These are phyloP conservation scores for Elymnias hypermnestra DNA, from an alignment of 1,140 invertebrate species.

Conservation along the genomic window DNA sequence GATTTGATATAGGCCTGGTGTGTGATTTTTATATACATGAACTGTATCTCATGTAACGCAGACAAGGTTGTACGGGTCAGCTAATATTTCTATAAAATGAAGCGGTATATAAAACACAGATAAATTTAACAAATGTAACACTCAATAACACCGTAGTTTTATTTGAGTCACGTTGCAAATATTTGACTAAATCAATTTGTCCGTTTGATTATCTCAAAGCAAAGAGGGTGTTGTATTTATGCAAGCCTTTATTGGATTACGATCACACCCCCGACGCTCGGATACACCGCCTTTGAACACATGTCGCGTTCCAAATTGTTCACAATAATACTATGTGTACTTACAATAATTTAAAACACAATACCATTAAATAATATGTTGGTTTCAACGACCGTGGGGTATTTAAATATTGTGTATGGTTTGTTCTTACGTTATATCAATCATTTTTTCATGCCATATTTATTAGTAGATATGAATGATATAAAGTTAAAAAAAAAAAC, in stretches of 20 bases:
- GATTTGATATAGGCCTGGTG: too few species aligned
- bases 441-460: too few species aligned
- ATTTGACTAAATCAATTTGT: constrained; percentile 31
- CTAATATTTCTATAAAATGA: too few species aligned
- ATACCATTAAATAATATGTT: neutral
- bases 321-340: constrained; percentile 22
- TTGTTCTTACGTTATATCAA: too few species aligned
- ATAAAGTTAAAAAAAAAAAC: too few species aligned
- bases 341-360: constrained; percentile 7
- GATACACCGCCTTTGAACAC: constrained; percentile 21
- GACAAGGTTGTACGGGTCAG: too few species aligned
- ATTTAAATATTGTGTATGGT: too few species aligned
- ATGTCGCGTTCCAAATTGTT: constrained; percentile 24
- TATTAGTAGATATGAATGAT: too few species aligned
- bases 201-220: constrained; percentile 38
- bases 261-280: constrained; percentile 21
- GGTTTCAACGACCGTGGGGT: neutral
- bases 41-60: too few species aligned
- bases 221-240: constrained; percentile 44
- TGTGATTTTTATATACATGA: too few species aligned
- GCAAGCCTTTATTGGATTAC: constrained; percentile 48
- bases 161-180: constrained; percentile 35
- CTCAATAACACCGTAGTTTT: constrained; percentile 10
- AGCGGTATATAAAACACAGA: too few species aligned
- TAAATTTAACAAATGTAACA: neutral